phyloP scores from a whole-genome alignment of 1,140 invertebrate species.

The Orussus abietinus region DNA sequence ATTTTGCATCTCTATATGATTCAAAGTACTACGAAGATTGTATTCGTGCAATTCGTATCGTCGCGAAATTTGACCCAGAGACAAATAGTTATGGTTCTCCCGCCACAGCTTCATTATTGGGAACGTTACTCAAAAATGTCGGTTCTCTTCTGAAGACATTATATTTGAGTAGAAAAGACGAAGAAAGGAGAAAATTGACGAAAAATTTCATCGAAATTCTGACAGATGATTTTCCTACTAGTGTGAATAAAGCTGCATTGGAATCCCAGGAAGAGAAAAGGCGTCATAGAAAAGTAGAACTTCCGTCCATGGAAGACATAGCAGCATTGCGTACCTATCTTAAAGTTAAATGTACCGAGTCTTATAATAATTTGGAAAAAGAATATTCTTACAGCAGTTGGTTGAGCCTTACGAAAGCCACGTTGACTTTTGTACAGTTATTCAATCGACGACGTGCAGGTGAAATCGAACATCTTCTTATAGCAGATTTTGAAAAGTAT shows the following conservation, averaged over 20 bases:
- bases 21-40: slow-evolving; percentile 15
- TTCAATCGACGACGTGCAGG: slow-evolving; percentile 11
- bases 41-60: slow-evolving; percentile 13
- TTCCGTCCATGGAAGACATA: slow-evolving; percentile 21
- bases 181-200: slow-evolving; percentile 5
- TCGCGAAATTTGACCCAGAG: slow-evolving; percentile 16
- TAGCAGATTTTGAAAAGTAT: slow-evolving; percentile 6
- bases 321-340: slow-evolving; percentile 15
- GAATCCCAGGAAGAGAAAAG: slow-evolving; percentile 18
- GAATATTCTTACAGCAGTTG: slow-evolving; percentile 2
- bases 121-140: slow-evolving; percentile 21
- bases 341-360: slow-evolving; percentile 10
- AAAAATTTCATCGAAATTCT: slow-evolving; percentile 22
- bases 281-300: slow-evolving; percentile 17
- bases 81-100: slow-evolving; percentile 12
- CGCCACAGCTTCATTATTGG: slow-evolving; percentile 15
- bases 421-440: slow-evolving; percentile 2
- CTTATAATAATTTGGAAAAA: slow-evolving; percentile 10
- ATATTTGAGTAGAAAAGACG: slow-evolving; percentile 15
- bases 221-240: slow-evolving; percentile 17
- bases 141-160: slow-evolving; percentile 12
- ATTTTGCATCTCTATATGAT: slow-evolving; percentile 15
- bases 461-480: slow-evolving; percentile 7
- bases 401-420: not conserved
- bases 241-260: slow-evolving; percentile 21